These are phyloP conservation scores for Oxycera nigricornis DNA, from an alignment of 2,888 invertebrate species.

Conservation along the genomic window DNA sequence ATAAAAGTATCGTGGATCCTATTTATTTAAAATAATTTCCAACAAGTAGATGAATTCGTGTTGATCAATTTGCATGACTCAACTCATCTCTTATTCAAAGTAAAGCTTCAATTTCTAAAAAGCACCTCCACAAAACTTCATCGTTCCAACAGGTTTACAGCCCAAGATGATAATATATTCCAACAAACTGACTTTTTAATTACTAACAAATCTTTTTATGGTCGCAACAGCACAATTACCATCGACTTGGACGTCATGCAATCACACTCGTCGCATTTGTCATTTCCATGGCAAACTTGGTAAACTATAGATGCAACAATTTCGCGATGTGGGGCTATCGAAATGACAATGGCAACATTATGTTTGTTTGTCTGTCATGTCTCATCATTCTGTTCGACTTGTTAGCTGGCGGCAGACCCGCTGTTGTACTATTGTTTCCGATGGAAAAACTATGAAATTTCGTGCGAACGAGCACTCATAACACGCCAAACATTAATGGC, in stretches of 20 bases:
- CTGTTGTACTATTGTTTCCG: neutral
- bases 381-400: neutral
- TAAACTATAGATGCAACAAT: neutral
- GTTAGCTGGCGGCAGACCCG: too few relatives aligned
- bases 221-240: neutral
- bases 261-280: neutral
- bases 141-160: neutral
- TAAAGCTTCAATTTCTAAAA: too few relatives aligned
- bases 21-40: too few relatives aligned
- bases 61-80: too few relatives aligned
- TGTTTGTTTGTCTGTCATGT: conserved; percentile 10
- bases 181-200: neutral
- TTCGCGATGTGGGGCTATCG: neutral
- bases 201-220: neutral
- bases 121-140: too few relatives aligned
- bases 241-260: neutral
- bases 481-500: conserved; percentile 22
- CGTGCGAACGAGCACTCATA: conserved; percentile 23
- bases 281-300: neutral
- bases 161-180: neutral
- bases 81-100: too few relatives aligned
- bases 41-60: too few relatives aligned
- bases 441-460: conserved; percentile 30
- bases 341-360: conserved; percentile 25
- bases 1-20: too few relatives aligned